These are phyloP conservation scores for Lagorchestes hirsutus DNA, from an alignment of 2,797 vertebrate genomes.

Conservation along the genomic window DNA sequence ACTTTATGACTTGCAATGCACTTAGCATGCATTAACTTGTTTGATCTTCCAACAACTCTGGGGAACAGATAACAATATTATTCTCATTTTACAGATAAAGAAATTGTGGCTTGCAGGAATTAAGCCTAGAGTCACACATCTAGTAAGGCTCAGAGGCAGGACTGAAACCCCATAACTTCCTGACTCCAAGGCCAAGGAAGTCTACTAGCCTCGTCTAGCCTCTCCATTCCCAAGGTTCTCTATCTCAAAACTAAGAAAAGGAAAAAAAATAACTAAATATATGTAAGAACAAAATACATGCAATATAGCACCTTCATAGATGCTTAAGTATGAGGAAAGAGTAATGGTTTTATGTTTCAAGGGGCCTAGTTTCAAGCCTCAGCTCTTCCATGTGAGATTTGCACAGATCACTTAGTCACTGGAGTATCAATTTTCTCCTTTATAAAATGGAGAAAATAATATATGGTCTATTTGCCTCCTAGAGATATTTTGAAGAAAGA, in stretches of 20 bases:
- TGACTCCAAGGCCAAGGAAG: not conserved
- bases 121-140: not conserved
- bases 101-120: not conserved
- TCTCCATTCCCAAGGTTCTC: not conserved
- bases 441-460: not conserved
- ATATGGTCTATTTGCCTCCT: not conserved
- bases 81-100: not conserved
- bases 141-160: not conserved
- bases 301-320: not conserved
- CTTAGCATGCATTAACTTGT: not conserved
- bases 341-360: not conserved
- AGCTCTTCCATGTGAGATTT: not conserved
- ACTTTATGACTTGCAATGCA: not conserved
- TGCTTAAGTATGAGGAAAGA: not conserved
- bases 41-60: not conserved
- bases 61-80: not conserved
- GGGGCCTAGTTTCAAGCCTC: not conserved
- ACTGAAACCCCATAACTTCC: not conserved
- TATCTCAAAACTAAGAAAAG: not conserved
- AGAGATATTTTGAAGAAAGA: not conserved
- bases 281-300: not conserved
- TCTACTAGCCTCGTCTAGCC: not conserved
- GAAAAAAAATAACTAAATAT: not conserved
- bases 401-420: not conserved
- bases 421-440: not conserved